Evolutionary conservation across 2,888 invertebrate genomes (phyloP).

Genomic region (Argyresthia goedartella): DNA sequence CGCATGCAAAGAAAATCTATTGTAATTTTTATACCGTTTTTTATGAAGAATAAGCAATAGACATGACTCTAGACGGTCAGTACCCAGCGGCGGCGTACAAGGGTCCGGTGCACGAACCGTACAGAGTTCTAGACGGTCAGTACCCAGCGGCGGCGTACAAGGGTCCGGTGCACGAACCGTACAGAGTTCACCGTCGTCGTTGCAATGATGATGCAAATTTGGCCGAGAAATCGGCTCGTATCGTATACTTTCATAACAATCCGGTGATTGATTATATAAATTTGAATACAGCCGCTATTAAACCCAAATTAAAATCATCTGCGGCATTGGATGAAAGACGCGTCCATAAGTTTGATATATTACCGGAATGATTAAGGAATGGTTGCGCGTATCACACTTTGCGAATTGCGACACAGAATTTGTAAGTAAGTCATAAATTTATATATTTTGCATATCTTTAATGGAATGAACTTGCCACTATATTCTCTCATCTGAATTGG

Average conservation of each 20-base stretch:
- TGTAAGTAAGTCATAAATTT: background rate
- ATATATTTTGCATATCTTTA: background rate
- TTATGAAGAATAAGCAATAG: too few relatives aligned
- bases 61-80: too few relatives aligned
- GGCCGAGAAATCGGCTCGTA: constrained; percentile 57
- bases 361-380: constrained; percentile 42
- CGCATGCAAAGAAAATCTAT: too few relatives aligned
- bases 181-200: background rate
- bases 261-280: constrained; percentile 66
- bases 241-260: constrained; percentile 67
- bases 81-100: too few relatives aligned
- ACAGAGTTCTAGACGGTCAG: too few relatives aligned
- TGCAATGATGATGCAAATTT: constrained; percentile 58
- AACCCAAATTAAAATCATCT: constrained; percentile 62
- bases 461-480: background rate
- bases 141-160: too few relatives aligned
- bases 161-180: too few relatives aligned
- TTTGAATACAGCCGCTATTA: constrained; percentile 63
- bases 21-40: too few relatives aligned
- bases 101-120: too few relatives aligned
- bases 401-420: background rate
- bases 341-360: constrained; percentile 54
- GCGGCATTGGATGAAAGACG: constrained; percentile 60
- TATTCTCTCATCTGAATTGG: background rate
- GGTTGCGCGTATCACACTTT: constrained; percentile 1